These are phyloP conservation scores for Phylloscopus whistleri DNA, from an alignment of 2,113 vertebrate species.

Conservation along the genomic window DNA sequence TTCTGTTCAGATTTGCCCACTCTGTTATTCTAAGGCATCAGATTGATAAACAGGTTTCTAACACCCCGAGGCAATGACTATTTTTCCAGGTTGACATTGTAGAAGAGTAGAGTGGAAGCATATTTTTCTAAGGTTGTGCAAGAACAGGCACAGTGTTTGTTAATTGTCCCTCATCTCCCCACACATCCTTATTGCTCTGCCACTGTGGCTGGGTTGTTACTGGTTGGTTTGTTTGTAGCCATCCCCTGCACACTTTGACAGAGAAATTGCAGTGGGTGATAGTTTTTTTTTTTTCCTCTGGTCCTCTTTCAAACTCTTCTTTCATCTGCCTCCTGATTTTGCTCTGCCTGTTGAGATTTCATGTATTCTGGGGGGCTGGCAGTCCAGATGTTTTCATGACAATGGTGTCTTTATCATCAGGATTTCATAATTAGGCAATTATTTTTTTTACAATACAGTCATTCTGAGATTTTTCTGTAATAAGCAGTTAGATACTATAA, in stretches of 20 bases:
- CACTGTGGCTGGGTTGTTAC: not conserved
- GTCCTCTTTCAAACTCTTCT: conserved; percentile 10
- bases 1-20: not conserved
- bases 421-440: conserved; percentile 51
- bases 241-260: not conserved
- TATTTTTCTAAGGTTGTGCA: not conserved
- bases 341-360: conserved; percentile 36
- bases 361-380: not conserved
- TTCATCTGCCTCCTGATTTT: conserved; percentile 17
- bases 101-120: not conserved
- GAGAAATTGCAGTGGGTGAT: not conserved
- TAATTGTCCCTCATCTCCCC: not conserved
- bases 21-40: not conserved
- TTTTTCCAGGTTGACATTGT: not conserved
- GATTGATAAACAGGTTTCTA: not conserved
- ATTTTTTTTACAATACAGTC: conserved; percentile 48
- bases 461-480: conserved; percentile 26
- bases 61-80: not conserved
- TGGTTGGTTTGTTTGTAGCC: not conserved
- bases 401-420: conserved; percentile 47
- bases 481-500: conserved; percentile 43
- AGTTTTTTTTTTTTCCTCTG: not conserved
- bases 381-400: conserved; percentile 55
- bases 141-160: not conserved
- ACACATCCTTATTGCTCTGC: not conserved